Conservation (phyloP, 2,113 vertebrate genomes). For the Cairina moschata region DNA sequence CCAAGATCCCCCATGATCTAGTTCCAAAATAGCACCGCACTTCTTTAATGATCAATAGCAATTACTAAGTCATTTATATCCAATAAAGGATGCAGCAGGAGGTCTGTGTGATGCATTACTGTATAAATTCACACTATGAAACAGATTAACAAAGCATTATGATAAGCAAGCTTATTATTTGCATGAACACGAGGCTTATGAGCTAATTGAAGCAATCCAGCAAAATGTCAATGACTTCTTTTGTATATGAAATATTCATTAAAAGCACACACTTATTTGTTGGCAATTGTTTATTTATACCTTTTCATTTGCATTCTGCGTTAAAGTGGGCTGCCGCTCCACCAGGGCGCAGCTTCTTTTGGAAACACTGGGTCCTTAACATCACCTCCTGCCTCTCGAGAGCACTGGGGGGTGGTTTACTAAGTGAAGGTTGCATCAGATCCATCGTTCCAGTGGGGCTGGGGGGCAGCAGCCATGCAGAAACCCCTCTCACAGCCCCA, state of each 20-base stretch:
- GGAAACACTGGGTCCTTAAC: neutral
- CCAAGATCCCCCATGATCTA: neutral
- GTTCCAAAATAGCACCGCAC: conserved; percentile 28
- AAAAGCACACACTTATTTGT: neutral
- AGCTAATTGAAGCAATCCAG: conserved; percentile 82
- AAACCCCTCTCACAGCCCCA: too few species aligned
- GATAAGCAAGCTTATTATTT: conserved; percentile 79
- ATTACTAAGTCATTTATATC: conserved; percentile 71
- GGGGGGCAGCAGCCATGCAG: neutral
- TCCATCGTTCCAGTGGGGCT: neutral
- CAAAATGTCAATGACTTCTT: conserved; percentile 77
- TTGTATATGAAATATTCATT: conserved; percentile 74
- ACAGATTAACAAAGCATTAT: conserved; percentile 80
- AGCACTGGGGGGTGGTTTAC: neutral
- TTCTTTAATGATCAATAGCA: conserved; percentile 68
- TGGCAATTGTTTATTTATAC: conserved; percentile 24
- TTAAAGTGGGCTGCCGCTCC: neutral
- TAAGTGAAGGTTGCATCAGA: rapidly evolving
- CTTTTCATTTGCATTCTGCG: conserved; percentile 42
- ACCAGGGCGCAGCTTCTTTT: neutral
- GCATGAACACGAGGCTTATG: conserved; percentile 61
- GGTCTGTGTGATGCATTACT: conserved; percentile 31
- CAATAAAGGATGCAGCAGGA: conserved; percentile 73
- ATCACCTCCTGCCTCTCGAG: neutral
- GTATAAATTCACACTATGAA: conserved; percentile 64